These are phyloP conservation scores for Diarsia brunnea DNA, from an alignment of 2,888 invertebrate species.

Conservation along the genomic window DNA sequence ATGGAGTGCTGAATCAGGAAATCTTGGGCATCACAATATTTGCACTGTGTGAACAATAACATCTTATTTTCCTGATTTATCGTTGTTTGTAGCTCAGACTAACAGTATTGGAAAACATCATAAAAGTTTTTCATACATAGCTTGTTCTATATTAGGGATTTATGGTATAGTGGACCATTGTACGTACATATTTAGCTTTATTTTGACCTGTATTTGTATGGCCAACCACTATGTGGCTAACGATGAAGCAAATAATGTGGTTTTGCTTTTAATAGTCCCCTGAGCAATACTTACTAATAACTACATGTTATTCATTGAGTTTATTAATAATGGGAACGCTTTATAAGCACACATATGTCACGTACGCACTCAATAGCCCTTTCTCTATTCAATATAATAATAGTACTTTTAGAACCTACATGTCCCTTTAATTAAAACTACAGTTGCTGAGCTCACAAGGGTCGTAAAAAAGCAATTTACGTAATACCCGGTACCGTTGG, in stretches of 20 bases:
- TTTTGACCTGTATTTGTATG: not conserved
- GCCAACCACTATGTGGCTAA: not conserved
- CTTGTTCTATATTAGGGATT: too few relatives aligned
- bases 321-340: not conserved
- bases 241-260: not conserved
- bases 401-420: not conserved
- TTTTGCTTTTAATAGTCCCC: not conserved
- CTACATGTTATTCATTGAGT: not conserved
- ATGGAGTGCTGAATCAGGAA: conserved; percentile 26
- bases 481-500: conserved; percentile 57
- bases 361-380: not conserved
- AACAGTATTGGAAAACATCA: too few relatives aligned
- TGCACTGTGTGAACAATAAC: conserved; percentile 10
- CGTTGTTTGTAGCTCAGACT: not conserved
- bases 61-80: not conserved
- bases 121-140: too few relatives aligned
- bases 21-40: conserved; percentile 29
- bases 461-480: conserved; percentile 55
- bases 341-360: not conserved
- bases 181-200: not conserved
- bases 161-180: too few relatives aligned
- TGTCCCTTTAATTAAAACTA: conserved; percentile 46
- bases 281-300: not conserved
- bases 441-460: conserved; percentile 34
- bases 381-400: conserved; percentile 6